Evolutionary conservation across 2,888 invertebrate genomes (phyloP), one percentile per base, ranked within the genome.

Genomic region (Oconnorella tubifera): DNA sequence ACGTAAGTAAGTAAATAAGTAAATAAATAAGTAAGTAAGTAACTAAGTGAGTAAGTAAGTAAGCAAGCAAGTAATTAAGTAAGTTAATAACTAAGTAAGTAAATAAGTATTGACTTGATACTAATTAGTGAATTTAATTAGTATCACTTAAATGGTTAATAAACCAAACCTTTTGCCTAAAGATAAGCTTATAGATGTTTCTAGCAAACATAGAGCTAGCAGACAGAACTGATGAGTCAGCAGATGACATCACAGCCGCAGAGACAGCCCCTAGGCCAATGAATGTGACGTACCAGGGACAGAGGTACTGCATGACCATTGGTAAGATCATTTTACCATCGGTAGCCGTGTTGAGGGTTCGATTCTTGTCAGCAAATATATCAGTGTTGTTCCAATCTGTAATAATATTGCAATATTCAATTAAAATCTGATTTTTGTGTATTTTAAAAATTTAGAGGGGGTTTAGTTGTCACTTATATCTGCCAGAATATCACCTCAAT

Each of bases 141-240:
- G 10, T 14, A 40, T 40, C 40, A 40, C 40, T 14, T 19, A 40
- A 40, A 40, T 40, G 40, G 10, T 40, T 40, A 40, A 40, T 19
- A 40, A 40, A 40, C 40, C 85, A 83, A 76, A 89, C 89, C 82
- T 90, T 89, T 83, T 95, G 95, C 64, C 98, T 86, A 85, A 99
- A 94, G 80, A 98, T 93, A 82, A 95, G 87, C 85, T 92, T 95
- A 87, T 98, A 98, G 74, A 99, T 92, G 83, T 99, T 99, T 80
- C 97, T 88, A 68, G 98, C 97, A 80, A 99, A 99, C 98, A 99
- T 98, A 32, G 97, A 95, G 74, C 94, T 93, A 2, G 98, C 98
- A 28, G 97, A 96, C 27, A 99, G 86, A 59, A 99, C 94, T 74
- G 97, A 97, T 62, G 98, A 98, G 83, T 99, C 98, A 0, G 98